These are phyloP conservation scores for Amphiprion percula DNA, from an alignment of 2,113 vertebrate species.

Conservation along the genomic window DNA sequence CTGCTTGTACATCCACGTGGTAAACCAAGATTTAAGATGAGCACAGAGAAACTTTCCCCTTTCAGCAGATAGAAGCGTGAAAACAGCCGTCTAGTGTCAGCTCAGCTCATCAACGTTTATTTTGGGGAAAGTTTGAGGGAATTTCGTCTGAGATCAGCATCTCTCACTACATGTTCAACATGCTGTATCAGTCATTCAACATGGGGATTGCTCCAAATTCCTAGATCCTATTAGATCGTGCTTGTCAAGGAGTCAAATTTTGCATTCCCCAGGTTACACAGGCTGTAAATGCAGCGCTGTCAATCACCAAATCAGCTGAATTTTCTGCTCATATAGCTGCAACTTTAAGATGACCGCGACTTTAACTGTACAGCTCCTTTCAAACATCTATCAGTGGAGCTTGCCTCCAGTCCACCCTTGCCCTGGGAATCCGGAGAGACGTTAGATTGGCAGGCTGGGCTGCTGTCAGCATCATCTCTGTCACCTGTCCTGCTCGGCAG, in stretches of 20 bases:
- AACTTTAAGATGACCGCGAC: conserved; percentile 38
- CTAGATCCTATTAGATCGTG: not conserved
- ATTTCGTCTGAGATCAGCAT: too few relatives aligned
- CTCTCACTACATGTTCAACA: not conserved
- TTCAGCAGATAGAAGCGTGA: too few relatives aligned
- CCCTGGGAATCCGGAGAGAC: conserved; percentile 29
- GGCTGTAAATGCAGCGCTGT: not conserved
- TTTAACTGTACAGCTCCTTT: conserved; percentile 18
- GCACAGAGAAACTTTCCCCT: too few relatives aligned
- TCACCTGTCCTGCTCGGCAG: conserved; percentile 67
- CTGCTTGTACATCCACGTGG: too few relatives aligned
- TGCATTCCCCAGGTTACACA: conserved; percentile 4
- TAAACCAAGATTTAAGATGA: too few relatives aligned
- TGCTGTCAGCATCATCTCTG: conserved; percentile 55
- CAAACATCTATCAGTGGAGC: conserved; percentile 6
- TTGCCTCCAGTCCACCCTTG: not conserved
- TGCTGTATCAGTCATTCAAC: not conserved
- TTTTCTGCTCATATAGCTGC: not conserved
- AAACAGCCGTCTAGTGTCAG: too few relatives aligned
- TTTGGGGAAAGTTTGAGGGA: too few relatives aligned
- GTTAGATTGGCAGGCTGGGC: conserved; percentile 59
- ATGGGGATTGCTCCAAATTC: not conserved
- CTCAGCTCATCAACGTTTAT: too few relatives aligned
- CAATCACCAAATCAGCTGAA: conserved; percentile 17
- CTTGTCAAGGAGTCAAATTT: not conserved